These are phyloP conservation scores for Elysia chlorotica DNA, from an alignment of 1,140 invertebrate species.

Conservation along the genomic window DNA sequence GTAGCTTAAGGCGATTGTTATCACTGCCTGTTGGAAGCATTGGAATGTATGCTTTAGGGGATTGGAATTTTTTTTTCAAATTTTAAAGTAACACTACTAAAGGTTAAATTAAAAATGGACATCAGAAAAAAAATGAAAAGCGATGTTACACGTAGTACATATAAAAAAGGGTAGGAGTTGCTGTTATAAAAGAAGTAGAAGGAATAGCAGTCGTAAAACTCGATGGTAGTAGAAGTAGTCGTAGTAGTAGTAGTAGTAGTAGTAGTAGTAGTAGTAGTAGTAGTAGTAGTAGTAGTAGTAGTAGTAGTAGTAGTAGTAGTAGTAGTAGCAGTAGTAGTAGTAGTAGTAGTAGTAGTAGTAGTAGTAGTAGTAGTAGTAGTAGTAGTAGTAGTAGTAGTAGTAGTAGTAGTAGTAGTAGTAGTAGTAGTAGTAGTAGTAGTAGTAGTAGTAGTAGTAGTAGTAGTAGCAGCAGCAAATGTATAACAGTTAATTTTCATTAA, in stretches of 20 bases:
- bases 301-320: neutral
- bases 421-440: conserved; percentile 22
- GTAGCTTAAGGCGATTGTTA: too few relatives aligned
- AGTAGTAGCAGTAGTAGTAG: conserved; percentile 13
- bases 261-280: neutral
- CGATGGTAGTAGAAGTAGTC: neutral
- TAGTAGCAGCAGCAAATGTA: conserved; percentile 9
- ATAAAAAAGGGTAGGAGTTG: too few relatives aligned
- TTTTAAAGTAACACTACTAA: too few relatives aligned
- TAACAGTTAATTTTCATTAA: too few relatives aligned
- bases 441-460: conserved; percentile 23
- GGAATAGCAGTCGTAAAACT: too few relatives aligned
- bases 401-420: conserved; percentile 26
- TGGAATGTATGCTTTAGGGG: too few relatives aligned
- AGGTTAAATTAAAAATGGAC: too few relatives aligned
- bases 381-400: conserved; percentile 23
- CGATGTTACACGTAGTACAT: too few relatives aligned
- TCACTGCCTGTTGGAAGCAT: too few relatives aligned
- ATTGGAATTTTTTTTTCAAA: too few relatives aligned
- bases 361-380: conserved; percentile 24
- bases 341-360: conserved; percentile 23
- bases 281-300: neutral
- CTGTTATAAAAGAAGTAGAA: too few relatives aligned
- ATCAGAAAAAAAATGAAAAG: too few relatives aligned
- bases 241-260: neutral